Percentiles rank a stretch among this genome's conserved stretches.
phyloP scores from a whole-genome alignment of 2,797 vertebrate species.

The Pipistrellus pygmaeus region DNA sequence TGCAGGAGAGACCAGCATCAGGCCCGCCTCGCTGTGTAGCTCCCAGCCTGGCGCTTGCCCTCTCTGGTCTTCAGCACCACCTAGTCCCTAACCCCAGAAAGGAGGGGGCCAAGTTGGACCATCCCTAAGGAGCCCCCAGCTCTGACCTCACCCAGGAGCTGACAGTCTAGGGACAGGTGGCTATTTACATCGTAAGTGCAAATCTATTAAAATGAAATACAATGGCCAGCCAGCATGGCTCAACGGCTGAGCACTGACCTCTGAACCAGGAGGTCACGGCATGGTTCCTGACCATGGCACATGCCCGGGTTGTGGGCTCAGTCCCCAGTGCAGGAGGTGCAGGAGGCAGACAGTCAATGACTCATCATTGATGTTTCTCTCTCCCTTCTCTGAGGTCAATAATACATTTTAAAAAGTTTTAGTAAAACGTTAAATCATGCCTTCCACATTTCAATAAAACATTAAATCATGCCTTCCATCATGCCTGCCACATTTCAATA shows the following conservation, averaged over 20 bases:
- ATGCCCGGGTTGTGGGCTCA: too few species aligned
- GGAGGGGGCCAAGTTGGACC: too few species aligned
- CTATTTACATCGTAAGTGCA: background rate
- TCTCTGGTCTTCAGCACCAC: background rate
- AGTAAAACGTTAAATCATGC: rapidly evolving
- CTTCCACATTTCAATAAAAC: background rate
- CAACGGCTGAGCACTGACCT: too few species aligned
- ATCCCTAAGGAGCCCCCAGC: background rate
- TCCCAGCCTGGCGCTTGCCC: background rate
- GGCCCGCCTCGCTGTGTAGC: rapidly evolving
- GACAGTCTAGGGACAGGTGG: background rate
- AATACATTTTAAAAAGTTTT: too few species aligned
- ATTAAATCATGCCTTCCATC: too few species aligned
- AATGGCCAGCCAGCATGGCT: too few species aligned
- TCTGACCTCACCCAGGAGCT: background rate
- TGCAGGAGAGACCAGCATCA: slow-evolving; percentile 67
- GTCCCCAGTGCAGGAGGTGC: too few species aligned
- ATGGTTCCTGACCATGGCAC: too few species aligned
- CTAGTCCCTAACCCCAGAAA: background rate
- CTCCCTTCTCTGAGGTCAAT: too few species aligned
- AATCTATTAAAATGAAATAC: background rate
- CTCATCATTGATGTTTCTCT: too few species aligned
- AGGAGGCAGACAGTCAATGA: too few species aligned
- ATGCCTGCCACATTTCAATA: rapidly evolving
- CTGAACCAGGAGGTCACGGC: too few species aligned